Conservation (phyloP, 2,113 vertebrate genomes). For the Cervus canadensis region DNA sequence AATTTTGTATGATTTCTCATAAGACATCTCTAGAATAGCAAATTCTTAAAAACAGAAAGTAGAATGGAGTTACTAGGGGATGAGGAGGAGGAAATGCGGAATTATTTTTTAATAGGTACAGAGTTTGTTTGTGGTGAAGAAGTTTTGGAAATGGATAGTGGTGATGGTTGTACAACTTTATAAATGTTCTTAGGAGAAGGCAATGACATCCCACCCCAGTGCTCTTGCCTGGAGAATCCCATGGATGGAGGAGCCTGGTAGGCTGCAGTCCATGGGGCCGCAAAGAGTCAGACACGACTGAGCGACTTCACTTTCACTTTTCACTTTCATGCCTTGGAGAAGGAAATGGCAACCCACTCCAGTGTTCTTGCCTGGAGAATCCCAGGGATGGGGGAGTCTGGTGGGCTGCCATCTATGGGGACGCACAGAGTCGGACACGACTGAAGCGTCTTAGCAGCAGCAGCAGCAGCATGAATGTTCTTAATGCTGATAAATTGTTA, state of each 20-base stretch:
- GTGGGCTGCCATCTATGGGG: too few relatives aligned
- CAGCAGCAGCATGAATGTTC: neutral
- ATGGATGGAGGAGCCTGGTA: too few relatives aligned
- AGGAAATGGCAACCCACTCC: too few relatives aligned
- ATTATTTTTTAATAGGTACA: neutral
- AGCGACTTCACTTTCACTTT: too few relatives aligned
- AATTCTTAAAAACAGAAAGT: neutral
- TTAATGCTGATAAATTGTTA: neutral
- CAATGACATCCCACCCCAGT: too few relatives aligned
- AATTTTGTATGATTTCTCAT: neutral
- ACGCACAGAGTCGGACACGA: fast-evolving
- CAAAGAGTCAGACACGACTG: too few relatives aligned
- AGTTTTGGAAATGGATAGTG: neutral
- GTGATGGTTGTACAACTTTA: neutral
- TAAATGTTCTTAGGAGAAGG: neutral
- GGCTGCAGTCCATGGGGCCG: too few relatives aligned
- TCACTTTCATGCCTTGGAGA: too few relatives aligned
- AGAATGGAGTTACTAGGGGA: neutral
- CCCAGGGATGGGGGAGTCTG: neutral
- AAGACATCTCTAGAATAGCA: neutral
- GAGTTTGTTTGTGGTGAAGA: neutral
- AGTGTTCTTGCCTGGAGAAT: too few relatives aligned
- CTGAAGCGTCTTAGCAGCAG: too few relatives aligned
- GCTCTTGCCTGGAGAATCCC: too few relatives aligned
- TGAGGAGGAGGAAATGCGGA: neutral